A percentile compares a stretch with the other conserved stretches of the same genome.
phyloP scores from a whole-genome alignment of 2,888 invertebrate species.

The Hydropsyche betteni region DNA sequence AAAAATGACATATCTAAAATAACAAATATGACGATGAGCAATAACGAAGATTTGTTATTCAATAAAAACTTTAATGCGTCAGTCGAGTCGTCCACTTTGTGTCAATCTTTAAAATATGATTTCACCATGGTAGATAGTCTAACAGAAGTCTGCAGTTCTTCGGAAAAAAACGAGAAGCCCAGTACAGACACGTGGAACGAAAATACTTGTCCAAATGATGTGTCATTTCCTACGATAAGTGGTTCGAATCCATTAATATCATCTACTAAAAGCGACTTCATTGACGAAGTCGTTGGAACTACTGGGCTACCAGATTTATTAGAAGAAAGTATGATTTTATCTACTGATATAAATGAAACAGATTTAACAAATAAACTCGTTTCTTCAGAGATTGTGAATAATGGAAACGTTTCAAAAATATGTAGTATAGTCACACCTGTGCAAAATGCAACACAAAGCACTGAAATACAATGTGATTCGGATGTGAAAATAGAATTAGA shows the following conservation, averaged over 20 bases:
- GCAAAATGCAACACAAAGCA: neutral
- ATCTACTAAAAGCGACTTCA: constrained; percentile 72
- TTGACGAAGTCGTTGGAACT: constrained; percentile 56
- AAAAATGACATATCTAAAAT: constrained; percentile 55
- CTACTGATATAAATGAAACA: constrained; percentile 54
- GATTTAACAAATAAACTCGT: constrained; percentile 60
- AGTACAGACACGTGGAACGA: constrained; percentile 82
- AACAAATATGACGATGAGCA: constrained; percentile 59
- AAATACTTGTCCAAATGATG: constrained; percentile 79
- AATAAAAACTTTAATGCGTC: neutral
- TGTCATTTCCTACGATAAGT: constrained; percentile 84
- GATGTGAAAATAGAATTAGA: constrained; percentile 57
- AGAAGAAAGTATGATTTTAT: constrained; percentile 58
- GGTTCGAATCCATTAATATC: constrained; percentile 77
- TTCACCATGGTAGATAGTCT: constrained; percentile 55
- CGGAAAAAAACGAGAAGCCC: constrained; percentile 46
- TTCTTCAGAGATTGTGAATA: constrained; percentile 56
- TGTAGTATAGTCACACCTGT: constrained; percentile 43
- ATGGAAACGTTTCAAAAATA: constrained; percentile 47
- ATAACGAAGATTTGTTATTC: constrained; percentile 60
- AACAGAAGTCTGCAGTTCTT: constrained; percentile 53
- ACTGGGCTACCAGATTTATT: constrained; percentile 60
- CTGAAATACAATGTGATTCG: constrained; percentile 14
- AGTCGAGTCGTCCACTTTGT: constrained; percentile 38
- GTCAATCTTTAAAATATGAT: constrained; percentile 57